phyloP scores from a whole-genome alignment of 2,113 vertebrate species.

The Anarhynchus alexandrinus region DNA sequence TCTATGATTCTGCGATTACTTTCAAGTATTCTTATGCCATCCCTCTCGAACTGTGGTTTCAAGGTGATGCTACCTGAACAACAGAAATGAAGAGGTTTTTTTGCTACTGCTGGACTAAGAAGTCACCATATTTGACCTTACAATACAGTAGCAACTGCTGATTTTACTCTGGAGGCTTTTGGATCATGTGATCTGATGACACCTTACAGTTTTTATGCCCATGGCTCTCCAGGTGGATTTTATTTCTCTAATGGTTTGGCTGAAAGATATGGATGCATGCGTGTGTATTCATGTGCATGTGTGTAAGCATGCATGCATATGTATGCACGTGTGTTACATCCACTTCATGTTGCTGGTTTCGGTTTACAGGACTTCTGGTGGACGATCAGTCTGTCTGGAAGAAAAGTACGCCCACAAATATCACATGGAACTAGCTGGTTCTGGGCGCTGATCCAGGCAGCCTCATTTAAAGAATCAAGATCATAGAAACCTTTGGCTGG shows the following conservation, averaged over 20 bases:
- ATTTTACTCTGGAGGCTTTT: background rate
- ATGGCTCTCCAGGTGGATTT: background rate
- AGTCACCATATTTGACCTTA: background rate
- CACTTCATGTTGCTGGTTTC: constrained; percentile 65
- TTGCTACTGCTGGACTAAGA: background rate
- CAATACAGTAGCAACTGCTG: background rate
- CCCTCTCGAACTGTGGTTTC: background rate
- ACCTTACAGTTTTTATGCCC: background rate
- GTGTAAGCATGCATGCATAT: background rate
- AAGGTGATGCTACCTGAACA: background rate
- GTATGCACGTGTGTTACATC: background rate
- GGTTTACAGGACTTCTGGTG: constrained; percentile 79
- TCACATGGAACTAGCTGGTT: constrained; percentile 78
- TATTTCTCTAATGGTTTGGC: background rate
- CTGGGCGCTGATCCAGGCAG: constrained; percentile 78
- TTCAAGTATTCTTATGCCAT: background rate
- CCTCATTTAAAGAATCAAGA: constrained; percentile 78
- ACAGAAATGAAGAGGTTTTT: background rate
- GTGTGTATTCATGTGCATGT: background rate
- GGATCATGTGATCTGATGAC: background rate
- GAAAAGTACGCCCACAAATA: constrained; percentile 79
- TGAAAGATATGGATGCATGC: background rate
- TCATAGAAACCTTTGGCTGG: constrained; percentile 82
- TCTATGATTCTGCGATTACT: background rate
- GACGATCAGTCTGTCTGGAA: constrained; percentile 80